Evolutionary conservation across 2,113 vertebrate species (phyloP).

Genomic region (Takifugu flavidus): DNA sequence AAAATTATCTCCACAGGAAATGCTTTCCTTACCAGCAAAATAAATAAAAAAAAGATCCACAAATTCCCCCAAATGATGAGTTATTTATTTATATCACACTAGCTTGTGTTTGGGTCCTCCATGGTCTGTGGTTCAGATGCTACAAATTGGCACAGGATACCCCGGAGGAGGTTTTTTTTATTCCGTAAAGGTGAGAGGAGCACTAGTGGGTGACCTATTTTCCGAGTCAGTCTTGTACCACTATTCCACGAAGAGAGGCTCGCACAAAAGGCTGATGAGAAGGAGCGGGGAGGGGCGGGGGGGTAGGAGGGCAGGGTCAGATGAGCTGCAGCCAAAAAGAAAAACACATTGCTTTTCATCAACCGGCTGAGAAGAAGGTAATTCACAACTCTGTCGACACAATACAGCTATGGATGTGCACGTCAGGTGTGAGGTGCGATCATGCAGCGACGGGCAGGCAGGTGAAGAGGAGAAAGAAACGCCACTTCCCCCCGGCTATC

Average conservation of each 20-base stretch:
- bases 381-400: conserved; percentile 69
- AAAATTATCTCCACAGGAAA: conserved; percentile 72
- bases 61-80: conserved; percentile 45
- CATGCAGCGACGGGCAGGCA: conserved; percentile 54
- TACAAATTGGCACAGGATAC: conserved; percentile 53
- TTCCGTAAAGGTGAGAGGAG: conserved; percentile 65
- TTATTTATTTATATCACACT: conserved; percentile 32
- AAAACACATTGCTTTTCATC: conserved; percentile 71
- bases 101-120: conserved; percentile 12
- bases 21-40: conserved; percentile 48
- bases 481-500: conserved; percentile 40
- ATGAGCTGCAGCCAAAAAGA: conserved; percentile 62
- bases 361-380: conserved; percentile 62
- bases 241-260: conserved; percentile 54
- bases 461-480: conserved; percentile 60
- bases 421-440: conserved; percentile 52
- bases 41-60: conserved; percentile 34
- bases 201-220: conserved; percentile 71
- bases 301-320: conserved; percentile 61
- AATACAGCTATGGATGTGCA: conserved; percentile 47
- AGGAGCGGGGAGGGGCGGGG: conserved; percentile 11
- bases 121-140: conserved; percentile 38
- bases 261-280: conserved; percentile 63
- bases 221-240: conserved; percentile 51
- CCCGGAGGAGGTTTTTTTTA: conserved; percentile 60